A percentile compares a stretch with the other conserved stretches of the same genome.
Evolutionary conservation across 2,888 invertebrate genomes (phyloP).

Genomic region (Lepeophtheirus nordmannii): DNA sequence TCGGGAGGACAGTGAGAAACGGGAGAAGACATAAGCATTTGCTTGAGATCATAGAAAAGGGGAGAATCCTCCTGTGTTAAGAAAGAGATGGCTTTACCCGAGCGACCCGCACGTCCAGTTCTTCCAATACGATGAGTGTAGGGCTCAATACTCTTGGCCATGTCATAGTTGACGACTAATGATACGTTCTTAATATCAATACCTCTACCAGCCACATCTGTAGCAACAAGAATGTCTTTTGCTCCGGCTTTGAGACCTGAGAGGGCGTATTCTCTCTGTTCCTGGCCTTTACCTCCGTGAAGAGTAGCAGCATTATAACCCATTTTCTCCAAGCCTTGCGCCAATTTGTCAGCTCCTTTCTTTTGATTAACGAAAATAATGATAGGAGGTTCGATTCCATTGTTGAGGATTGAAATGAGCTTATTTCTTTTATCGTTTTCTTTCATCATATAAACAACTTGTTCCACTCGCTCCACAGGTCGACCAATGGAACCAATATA

Average conservation of each 20-base stretch:
- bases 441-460: conserved; percentile 84
- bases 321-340: conserved; percentile 88
- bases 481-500: conserved; percentile 93
- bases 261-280: conserved; percentile 94
- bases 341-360: conserved; percentile 95
- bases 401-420: conserved; percentile 74
- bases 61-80: conserved; percentile 89
- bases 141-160: conserved; percentile 93
- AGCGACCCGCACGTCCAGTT: conserved; percentile 96
- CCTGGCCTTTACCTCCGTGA: conserved; percentile 99
- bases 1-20: conserved; percentile 91
- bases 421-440: conserved; percentile 93
- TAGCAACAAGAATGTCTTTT: conserved; percentile 96
- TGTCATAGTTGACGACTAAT: conserved; percentile 97
- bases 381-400: conserved; percentile 86
- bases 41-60: conserved; percentile 92
- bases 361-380: conserved; percentile 99
- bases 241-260: conserved; percentile 67
- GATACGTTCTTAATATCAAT: conserved; percentile 99
- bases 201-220: conserved; percentile 99
- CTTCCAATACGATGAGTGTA: conserved; percentile 65
- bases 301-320: conserved; percentile 91
- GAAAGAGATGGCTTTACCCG: conserved; percentile 87
- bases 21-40: conserved; percentile 69
- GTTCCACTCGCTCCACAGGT: conserved; percentile 93